Percentiles rank a stretch among this genome's conserved stretches.
Conservation (phyloP, 2,113 vertebrate genomes). For the Indicator indicator region DNA sequence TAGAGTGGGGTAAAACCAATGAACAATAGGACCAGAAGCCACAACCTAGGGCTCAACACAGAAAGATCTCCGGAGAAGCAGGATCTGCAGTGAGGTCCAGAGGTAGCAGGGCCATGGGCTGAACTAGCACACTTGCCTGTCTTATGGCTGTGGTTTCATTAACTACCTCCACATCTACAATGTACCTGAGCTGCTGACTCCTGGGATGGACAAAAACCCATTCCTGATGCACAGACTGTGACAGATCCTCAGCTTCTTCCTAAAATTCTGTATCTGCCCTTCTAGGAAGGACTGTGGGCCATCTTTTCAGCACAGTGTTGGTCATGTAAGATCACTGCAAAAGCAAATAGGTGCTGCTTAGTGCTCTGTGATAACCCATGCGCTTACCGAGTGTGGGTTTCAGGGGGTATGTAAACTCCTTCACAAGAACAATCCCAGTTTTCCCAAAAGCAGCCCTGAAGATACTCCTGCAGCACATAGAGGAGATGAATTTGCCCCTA, state of each 20-base stretch:
- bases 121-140: neutral
- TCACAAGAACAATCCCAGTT: neutral
- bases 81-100: neutral
- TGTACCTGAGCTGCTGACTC: neutral
- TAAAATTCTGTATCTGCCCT: neutral
- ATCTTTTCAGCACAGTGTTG: neutral
- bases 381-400: neutral
- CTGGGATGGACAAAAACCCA: neutral
- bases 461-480: neutral
- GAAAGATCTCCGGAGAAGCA: neutral
- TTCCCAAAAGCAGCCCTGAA: neutral
- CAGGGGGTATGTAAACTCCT: neutral
- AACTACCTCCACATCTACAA: neutral
- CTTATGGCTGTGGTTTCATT: neutral
- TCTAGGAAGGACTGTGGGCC: neutral
- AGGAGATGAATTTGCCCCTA: neutral
- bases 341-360: neutral
- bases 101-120: neutral
- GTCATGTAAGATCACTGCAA: neutral
- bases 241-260: neutral
- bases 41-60: neutral
- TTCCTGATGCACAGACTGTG: neutral
- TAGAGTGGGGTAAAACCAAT: accelerated
- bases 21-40: neutral
- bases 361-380: neutral